Evolutionary conservation across 2,113 vertebrate genomes (phyloP).

Genomic region (Alces alces): DNA sequence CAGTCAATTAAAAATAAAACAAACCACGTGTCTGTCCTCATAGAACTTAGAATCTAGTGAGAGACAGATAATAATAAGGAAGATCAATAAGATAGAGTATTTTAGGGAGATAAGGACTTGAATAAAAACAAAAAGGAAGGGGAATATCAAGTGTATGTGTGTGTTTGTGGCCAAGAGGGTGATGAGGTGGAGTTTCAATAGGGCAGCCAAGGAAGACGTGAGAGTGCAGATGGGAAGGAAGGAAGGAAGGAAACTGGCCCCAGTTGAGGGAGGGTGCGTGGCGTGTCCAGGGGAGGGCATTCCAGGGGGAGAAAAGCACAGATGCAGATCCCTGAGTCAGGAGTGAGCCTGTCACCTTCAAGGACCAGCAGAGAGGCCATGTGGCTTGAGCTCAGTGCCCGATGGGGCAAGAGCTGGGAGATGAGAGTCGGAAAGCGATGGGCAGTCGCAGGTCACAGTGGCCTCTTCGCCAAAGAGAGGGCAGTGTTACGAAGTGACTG

Average conservation of each 20-base stretch:
- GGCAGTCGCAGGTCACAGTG: background rate
- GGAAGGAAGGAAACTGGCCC: background rate
- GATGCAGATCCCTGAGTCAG: background rate
- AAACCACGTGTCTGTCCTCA: background rate
- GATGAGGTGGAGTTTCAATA: background rate
- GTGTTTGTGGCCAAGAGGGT: background rate
- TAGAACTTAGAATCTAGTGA: background rate
- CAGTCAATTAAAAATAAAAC: background rate
- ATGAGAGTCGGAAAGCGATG: background rate
- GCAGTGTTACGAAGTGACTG: fast-evolving
- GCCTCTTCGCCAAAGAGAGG: background rate
- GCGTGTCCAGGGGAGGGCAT: too few relatives aligned
- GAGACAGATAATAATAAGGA: background rate
- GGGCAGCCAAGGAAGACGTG: background rate
- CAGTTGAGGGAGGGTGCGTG: fast-evolving
- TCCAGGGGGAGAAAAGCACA: background rate
- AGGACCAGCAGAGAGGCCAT: background rate
- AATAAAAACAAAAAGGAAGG: background rate
- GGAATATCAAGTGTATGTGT: background rate
- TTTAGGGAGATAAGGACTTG: background rate
- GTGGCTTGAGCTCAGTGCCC: background rate
- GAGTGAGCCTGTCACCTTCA: background rate
- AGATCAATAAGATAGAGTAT: background rate
- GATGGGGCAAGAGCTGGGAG: background rate
- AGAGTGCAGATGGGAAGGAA: background rate